Evolutionary conservation across 2,888 invertebrate species (phyloP).

Genomic region (Spodoptera littoralis): DNA sequence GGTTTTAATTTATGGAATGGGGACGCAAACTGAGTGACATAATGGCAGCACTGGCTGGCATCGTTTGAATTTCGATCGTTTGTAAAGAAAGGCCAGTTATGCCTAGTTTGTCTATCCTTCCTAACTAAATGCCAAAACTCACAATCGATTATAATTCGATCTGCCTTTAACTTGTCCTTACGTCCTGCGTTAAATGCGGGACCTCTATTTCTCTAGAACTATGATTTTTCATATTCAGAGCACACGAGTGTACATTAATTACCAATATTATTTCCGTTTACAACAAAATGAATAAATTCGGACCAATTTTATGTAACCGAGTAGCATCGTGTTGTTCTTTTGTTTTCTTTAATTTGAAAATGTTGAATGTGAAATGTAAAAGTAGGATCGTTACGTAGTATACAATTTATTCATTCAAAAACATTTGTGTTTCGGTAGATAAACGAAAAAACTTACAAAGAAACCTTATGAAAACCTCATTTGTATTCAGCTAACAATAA

Average conservation of each 20-base stretch:
- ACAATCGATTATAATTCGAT: constrained; percentile 41
- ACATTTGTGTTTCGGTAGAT: constrained; percentile 25
- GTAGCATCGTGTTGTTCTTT: constrained; percentile 66
- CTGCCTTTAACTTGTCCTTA: constrained; percentile 36
- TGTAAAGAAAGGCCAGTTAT: too few relatives aligned
- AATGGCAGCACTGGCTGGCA: neutral
- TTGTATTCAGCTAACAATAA: constrained; percentile 36
- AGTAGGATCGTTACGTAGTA: constrained; percentile 46
- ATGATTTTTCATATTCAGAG: constrained; percentile 44
- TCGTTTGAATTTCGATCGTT: neutral
- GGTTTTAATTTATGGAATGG: constrained; percentile 35
- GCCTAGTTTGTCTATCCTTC: too few relatives aligned
- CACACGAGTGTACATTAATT: constrained; percentile 23
- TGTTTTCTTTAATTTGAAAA: constrained; percentile 57
- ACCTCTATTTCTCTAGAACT: constrained; percentile 38
- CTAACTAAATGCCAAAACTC: constrained; percentile 44
- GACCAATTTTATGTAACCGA: constrained; percentile 87
- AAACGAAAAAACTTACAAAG: constrained; percentile 17
- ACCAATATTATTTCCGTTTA: constrained; percentile 44
- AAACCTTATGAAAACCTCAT: constrained; percentile 37
- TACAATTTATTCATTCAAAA: constrained; percentile 29
- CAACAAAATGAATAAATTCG: constrained; percentile 74
- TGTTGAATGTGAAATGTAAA: constrained; percentile 67
- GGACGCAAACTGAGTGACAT: neutral
- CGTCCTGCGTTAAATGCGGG: constrained; percentile 30